Base-by-base conservation (phyloP, 1,140 invertebrate genomes). In the Chymomyza costata region DNA sequence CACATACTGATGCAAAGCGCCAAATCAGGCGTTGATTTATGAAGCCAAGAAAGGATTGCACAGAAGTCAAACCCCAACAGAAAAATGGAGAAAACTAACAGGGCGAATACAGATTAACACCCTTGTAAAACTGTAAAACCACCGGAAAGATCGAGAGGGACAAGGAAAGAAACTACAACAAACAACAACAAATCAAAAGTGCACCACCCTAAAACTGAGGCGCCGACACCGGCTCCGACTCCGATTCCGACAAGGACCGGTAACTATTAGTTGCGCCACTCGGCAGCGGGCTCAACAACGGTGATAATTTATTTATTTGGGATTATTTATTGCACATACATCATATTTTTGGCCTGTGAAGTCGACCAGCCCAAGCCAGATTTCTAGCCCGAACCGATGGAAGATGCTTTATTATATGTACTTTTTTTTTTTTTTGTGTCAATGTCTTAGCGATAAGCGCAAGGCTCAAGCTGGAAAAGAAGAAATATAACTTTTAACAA, bases 261-360 rank as follows among this genome's bases (percentile, higher is more conserved):
- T 52, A 74, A 47, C 71, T 63, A 76, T 76, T 76, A 76, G 70
- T 41, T 78, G 62, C 53, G 71, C 65, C 66, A 70, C 73, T 68
- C 73, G 59, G 60, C 50, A 30, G 31, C 31, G 45, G n/a, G 18
- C 43, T 21, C 15, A 38, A 28, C 45, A 44, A 43, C 31, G 56
- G 65, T 59, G 69, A 82, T 82, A 82, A 82, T 82, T 82, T 82
- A 82, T 82, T 82, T 82, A 82, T 82, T 82, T 76, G 62, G 65
- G 68, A 82, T 82, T 82, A 82, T 82, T 82, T 82, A 82, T 82
- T 64, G 76, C 70, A 58, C 76, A 76, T 82, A 82, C 70, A 82
- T 82, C 76, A 82, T 82, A 76, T 71, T 82, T 82, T 80, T 54
- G 47, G 73, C 48, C 73, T 52, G 53, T 70, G 71, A 57, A 57